phyloP scores from a whole-genome alignment of 2,113 vertebrate species.

The Ailurus styani region DNA sequence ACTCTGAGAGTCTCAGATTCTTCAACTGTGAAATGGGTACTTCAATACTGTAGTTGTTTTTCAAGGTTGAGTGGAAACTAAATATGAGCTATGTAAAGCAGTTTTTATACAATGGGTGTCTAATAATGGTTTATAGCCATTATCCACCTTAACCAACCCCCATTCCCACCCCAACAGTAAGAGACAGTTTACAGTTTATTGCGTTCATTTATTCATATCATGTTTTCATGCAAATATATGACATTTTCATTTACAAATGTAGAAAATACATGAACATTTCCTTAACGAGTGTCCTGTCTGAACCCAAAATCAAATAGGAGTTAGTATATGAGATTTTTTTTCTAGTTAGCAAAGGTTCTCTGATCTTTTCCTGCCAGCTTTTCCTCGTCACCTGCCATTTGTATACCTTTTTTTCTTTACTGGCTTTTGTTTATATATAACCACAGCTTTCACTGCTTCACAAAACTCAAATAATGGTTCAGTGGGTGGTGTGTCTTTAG shows the following conservation, averaged over 20 bases:
- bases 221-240: not conserved
- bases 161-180: not conserved
- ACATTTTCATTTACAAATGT: not conserved
- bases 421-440: conserved; percentile 43
- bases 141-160: not conserved
- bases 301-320: not conserved
- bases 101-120: not conserved
- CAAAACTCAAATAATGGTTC: not conserved
- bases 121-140: not conserved
- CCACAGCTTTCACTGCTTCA: conserved; percentile 13
- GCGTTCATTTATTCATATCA: not conserved
- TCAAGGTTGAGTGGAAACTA: not conserved
- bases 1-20: not conserved
- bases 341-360: not conserved
- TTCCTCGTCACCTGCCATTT: not conserved
- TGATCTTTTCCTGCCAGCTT: not conserved
- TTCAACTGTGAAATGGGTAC: not conserved
- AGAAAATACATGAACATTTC: not conserved
- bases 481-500: not conserved
- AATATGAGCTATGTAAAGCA: not conserved
- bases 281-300: not conserved
- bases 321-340: not conserved
- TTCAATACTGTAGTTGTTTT: not conserved
- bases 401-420: not conserved
- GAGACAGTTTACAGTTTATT: not conserved